Base-by-base conservation (phyloP, 2,888 invertebrate species). In the Melieria picta region DNA sequence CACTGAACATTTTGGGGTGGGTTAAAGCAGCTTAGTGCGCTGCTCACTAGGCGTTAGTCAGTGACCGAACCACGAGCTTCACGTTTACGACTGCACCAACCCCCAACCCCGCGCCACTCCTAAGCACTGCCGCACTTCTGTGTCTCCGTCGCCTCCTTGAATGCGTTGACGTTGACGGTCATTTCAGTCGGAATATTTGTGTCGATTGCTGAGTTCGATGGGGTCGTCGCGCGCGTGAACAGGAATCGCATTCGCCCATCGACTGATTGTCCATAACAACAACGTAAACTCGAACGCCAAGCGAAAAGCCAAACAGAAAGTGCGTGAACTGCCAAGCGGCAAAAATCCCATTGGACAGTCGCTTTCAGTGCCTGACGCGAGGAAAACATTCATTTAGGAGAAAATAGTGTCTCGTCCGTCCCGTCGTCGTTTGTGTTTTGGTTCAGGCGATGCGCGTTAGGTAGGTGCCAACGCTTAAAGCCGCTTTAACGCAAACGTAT, bases 401-500 rank as follows among this genome's bases (percentile, higher is more conserved):
- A 30, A 30, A 30, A 30, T 30, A 30, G 30, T 30, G 30, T 30
- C 30, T 30, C 30, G 3, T 30, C 2, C 30, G 30, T 30, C 2
- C 30, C 30, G 30, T 30, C 30, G 30, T 30, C 30, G 30, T 30
- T 30, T 30, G 30, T 30, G 1, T 30, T 30, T 30, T 1, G 30
- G 30, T 30, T 30, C 30, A 30, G 30, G 2, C 30, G 30, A 30
- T 5, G 16, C n/a, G 42, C 58, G 30, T 5, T 30, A 16, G 58
- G 16, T 16, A 10, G 58, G 10, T 16, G 42, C 10, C 58, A 52
- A 52, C 52, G 11, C 52, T 52, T 1, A 9, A 52, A 5, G 52
- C 52, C 52, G 52, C 52, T 9, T 52, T 7, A 52, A 52, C 52
- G 52, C 52, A 52, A n/a, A n/a, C 13, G 48, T 64, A 64, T 64